A percentile compares a stretch with the other conserved stretches of the same genome.
These are phyloP conservation scores for Agrotis segetum DNA, from an alignment of 2,888 invertebrate genomes.

Conservation along the genomic window DNA sequence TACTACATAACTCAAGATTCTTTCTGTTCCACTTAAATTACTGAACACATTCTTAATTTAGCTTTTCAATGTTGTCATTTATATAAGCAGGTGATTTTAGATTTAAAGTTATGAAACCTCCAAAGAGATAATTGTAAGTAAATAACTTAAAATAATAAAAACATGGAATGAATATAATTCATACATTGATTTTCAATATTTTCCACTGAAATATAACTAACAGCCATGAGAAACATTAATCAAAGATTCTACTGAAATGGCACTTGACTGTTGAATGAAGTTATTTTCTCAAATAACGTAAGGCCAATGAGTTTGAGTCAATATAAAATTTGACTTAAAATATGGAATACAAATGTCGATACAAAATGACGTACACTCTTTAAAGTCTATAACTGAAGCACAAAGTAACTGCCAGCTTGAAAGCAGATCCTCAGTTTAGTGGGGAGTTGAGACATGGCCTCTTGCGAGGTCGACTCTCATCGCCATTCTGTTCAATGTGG, in stretches of 20 bases:
- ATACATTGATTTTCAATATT: slow-evolving; percentile 56
- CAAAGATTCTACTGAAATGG: slow-evolving; percentile 63
- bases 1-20: slow-evolving; percentile 30
- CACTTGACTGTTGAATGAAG: slow-evolving; percentile 62
- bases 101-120: slow-evolving; percentile 38
- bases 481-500: slow-evolving; percentile 90
- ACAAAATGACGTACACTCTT: slow-evolving; percentile 82
- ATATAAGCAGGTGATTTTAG: slow-evolving; percentile 35
- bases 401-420: slow-evolving; percentile 71
- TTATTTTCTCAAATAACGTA: slow-evolving; percentile 69
- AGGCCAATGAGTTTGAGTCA: slow-evolving; percentile 73
- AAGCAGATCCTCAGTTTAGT: slow-evolving; percentile 77
- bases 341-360: slow-evolving; percentile 78
- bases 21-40: slow-evolving; percentile 61
- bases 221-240: slow-evolving; percentile 39
- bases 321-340: slow-evolving; percentile 75
- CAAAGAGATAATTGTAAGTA: slow-evolving; percentile 42
- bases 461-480: slow-evolving; percentile 91
- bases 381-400: slow-evolving; percentile 83
- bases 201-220: slow-evolving; percentile 48
- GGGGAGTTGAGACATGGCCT: slow-evolving; percentile 90
- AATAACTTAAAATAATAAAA: slow-evolving; percentile 66
- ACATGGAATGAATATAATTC: slow-evolving; percentile 74
- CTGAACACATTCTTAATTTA: slow-evolving; percentile 67
- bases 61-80: slow-evolving; percentile 39